Conservation (phyloP, 2,113 vertebrate genomes). For the Cichladusa arquata region DNA sequence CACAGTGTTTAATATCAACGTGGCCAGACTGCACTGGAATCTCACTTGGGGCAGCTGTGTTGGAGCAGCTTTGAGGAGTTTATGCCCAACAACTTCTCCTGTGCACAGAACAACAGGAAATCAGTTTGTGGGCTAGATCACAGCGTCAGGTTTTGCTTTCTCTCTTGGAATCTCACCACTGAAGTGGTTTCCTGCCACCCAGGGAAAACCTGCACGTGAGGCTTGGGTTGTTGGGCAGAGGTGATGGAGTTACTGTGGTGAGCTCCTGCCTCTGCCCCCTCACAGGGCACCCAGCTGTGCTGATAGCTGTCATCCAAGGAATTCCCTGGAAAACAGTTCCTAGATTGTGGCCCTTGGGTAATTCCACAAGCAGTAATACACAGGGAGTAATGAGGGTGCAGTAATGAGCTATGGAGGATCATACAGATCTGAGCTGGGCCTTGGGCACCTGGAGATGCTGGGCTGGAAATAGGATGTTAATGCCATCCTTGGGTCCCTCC, state of each 20-base stretch:
- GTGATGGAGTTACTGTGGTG: rapidly evolving
- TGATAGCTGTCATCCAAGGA: neutral
- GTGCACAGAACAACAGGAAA: neutral
- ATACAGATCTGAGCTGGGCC: neutral
- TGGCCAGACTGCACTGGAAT: neutral
- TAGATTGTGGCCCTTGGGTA: neutral
- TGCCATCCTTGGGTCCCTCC: neutral
- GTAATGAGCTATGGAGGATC: neutral
- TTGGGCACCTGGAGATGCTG: neutral
- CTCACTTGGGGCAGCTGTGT: neutral
- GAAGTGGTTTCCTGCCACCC: neutral
- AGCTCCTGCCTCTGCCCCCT: neutral
- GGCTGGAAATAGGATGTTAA: neutral
- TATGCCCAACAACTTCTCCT: neutral
- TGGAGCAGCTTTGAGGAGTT: neutral
- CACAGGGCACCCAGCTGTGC: neutral
- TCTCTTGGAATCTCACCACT: neutral
- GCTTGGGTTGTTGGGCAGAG: neutral
- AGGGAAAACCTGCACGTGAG: rapidly evolving
- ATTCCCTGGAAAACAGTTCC: slow-evolving; percentile 22
- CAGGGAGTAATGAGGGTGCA: neutral
- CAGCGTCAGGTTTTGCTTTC: rapidly evolving
- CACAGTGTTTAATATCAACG: neutral
- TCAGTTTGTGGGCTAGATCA: neutral
- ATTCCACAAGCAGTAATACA: neutral